Evolutionary conservation across 2,113 vertebrate species (phyloP), one percentile per base, ranked within the genome.

Genomic region (Ibidorhyncha struthersii): DNA sequence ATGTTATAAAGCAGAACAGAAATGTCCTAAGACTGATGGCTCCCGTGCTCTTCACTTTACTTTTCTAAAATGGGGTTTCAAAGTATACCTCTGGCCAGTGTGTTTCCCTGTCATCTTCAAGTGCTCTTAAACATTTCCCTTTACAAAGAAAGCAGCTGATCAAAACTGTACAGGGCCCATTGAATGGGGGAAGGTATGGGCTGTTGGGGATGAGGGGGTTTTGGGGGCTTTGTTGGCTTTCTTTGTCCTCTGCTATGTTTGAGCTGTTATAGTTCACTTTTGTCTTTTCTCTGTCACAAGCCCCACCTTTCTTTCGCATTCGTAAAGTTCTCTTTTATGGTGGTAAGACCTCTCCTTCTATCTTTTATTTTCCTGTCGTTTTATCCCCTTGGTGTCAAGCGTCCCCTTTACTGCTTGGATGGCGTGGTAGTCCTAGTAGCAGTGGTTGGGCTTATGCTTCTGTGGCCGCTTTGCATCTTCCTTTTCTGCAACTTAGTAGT

Each of bases 301-400:
- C 98, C 98, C 98, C 98, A n/a, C 67, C 97, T 82, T 96, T 98
- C 79, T 99, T 99, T 97, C 97, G 95, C 97, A 98, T 99, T 85
- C 98, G 98, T 98, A 98, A 97, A 98, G 96, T 98, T 96, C 96
- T 99, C 95, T 99, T 99, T 97, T 97, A 96, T 34, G 97, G 98
- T 88, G 99, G 99, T 99, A 99, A 99, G 99, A 98, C 8, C 11
- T 86, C 74, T 69, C 56, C 38, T 94, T 36, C 70, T 88, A 63
- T 63, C 36, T 92, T 87, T 82, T 78, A 32, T 38, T 58, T 82
- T 59, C 36, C 27, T 38, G 8, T 96, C 76, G 81, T 78, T 55
- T 93, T 65, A 73, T 62, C 6, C 16, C 22, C 26, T 56, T 18
- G 19, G 36, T 83, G 71, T 79, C 27, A 47, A 92, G 29, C 88